These are phyloP conservation scores for Brotula barbata DNA, from an alignment of 2,797 vertebrate genomes.

Conservation along the genomic window DNA sequence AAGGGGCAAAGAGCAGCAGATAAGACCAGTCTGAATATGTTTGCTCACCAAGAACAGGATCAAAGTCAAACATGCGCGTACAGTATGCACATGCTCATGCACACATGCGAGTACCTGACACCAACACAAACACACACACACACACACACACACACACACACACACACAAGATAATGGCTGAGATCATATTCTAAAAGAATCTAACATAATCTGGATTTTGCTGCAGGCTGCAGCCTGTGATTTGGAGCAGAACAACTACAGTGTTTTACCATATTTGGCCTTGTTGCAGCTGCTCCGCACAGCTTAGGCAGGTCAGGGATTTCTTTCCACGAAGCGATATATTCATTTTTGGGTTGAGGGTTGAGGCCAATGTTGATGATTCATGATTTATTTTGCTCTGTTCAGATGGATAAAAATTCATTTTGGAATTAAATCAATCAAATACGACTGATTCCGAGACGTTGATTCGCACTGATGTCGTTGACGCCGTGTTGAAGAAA, in stretches of 20 bases:
- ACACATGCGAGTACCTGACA: background rate
- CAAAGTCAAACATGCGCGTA: slow-evolving; percentile 64
- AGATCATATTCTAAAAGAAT: slow-evolving; percentile 24
- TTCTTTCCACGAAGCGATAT: slow-evolving; percentile 3
- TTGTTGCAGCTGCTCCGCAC: slow-evolving; percentile 10
- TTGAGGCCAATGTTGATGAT: slow-evolving; percentile 12
- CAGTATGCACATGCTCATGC: slow-evolving; percentile 13
- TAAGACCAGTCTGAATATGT: slow-evolving; percentile 49
- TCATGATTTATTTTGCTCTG: background rate
- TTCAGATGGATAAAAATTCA: background rate
- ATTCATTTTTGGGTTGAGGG: background rate
- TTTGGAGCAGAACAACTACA: background rate
- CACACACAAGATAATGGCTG: slow-evolving; percentile 1
- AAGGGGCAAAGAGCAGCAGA: slow-evolving; percentile 28
- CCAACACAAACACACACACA: background rate
- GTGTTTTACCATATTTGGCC: slow-evolving; percentile 19
- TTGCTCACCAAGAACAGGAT: slow-evolving; percentile 55
- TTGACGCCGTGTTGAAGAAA: too few relatives aligned
- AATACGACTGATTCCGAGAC: too few relatives aligned
- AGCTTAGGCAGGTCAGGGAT: background rate
- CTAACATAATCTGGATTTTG: slow-evolving; percentile 13
- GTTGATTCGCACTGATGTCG: too few relatives aligned
- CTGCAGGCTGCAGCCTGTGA: background rate
- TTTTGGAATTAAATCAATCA: too few relatives aligned
- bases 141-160: background rate